Evolutionary conservation across 2,113 vertebrate species (phyloP), one percentile per base, ranked within the genome.

Genomic region (Polyodon spathula): DNA sequence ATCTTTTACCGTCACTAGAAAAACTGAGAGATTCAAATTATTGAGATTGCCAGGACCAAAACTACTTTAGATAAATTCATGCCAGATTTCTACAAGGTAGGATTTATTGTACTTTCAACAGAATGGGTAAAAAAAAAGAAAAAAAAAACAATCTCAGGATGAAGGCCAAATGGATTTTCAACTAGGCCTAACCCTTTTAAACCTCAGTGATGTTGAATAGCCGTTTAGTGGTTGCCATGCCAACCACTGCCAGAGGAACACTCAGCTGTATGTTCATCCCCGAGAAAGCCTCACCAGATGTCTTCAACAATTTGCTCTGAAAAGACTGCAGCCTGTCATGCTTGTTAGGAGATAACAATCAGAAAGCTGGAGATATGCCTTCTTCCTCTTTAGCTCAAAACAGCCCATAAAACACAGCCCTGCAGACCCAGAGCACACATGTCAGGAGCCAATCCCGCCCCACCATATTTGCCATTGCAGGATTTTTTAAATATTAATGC

Each of bases 261-360:
- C 88, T 92, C 83, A 85, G 82, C 84, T 74, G 88, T 78, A 79
- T 83, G 85, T 85, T 86, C 84, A 86, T 93, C 84, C 79, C 78
- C 80, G 82, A 90, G 89, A 95, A 95, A 94, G 90, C 91, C 86
- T 92, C 88, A 88, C 89, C 91, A 94, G 94, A 97, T 97, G 92
- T 95, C 93, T 95, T 93, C 94, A 95, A 93, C 91, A 93, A 97
- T 95, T 95, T 94, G 83, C 87, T 88, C 84, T 89, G 88, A 95
- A 97, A 96, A 93, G 89, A 90, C 91, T 88, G 91, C 81, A 81
- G 81, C 81, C 80, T 86, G 79, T 90, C 85, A 86, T 82, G 81
- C 88, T 92, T 92, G 88, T 94, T 90, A 92, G 82, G 80, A 89
- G 89, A 90, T 88, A 90, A 88, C 91, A 96, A 94, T 93, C 88